Evolutionary conservation across 1,140 invertebrate species (phyloP).

Genomic region (Macrocentrus cingulum): DNA sequence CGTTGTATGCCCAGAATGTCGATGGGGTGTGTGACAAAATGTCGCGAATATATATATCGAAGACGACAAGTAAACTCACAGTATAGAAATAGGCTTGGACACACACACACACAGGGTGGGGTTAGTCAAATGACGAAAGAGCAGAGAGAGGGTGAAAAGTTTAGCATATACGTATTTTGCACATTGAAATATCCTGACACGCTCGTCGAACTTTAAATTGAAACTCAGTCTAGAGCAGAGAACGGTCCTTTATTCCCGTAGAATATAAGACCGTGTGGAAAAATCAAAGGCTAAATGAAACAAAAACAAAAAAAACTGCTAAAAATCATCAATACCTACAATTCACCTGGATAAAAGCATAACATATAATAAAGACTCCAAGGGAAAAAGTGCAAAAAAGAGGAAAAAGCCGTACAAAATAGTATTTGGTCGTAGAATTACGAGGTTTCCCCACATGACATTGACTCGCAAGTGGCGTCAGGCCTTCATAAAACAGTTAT

Average conservation of each 20-base stretch:
- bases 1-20: slow-evolving; percentile 29
- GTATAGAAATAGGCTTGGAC: slow-evolving; percentile 24
- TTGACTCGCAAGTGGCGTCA: slow-evolving; percentile 24
- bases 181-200: slow-evolving; percentile 54
- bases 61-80: slow-evolving; percentile 26
- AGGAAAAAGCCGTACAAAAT: too few relatives aligned
- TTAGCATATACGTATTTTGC: slow-evolving; percentile 56
- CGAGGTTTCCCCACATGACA: slow-evolving; percentile 16
- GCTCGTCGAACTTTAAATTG: slow-evolving; percentile 53
- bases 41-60: slow-evolving; percentile 20
- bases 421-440: too few relatives aligned
- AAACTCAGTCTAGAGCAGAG: slow-evolving; percentile 40
- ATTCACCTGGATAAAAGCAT: too few relatives aligned
- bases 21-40: slow-evolving; percentile 11
- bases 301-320: too few relatives aligned
- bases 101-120: too few relatives aligned
- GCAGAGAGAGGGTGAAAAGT: slow-evolving; percentile 47
- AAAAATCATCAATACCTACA: too few relatives aligned
- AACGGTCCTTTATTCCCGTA: background rate
- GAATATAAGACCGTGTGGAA: background rate
- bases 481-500: slow-evolving; percentile 49
- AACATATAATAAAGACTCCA: too few relatives aligned
- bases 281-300: slow-evolving; percentile 11
- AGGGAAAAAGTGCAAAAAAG: too few relatives aligned
- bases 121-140: slow-evolving; percentile 25